Evolutionary conservation across 2,888 invertebrate genomes (phyloP), one percentile per base, ranked within the genome.

Genomic region (Cantharis rustica): DNA sequence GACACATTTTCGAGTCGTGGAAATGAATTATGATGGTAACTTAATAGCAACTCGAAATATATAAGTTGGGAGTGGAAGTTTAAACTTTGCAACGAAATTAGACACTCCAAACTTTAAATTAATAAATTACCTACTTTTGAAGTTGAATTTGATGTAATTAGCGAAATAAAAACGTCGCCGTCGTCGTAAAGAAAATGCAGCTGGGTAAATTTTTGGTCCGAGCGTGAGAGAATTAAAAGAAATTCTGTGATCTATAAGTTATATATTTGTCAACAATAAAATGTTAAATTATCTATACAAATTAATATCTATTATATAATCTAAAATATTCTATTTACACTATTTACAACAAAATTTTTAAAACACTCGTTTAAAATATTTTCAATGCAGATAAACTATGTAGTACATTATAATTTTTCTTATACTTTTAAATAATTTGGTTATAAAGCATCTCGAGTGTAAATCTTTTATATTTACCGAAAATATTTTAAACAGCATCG

Each of bases 201-300:
- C 31, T 31, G 13, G 4, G n/a, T 10, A 10, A 2, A 3, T 27
- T 11, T 27, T 27, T 11, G 3, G 3, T 3, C 2, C 27, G n/a
- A n/a, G 7, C 4, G 5, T 13, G 31, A 13, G n/a, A 7, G 9
- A 47, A n/a, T 13, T 9, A 9, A 23, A 23, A 47, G 7, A 47
- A n/a, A 7, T 47, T n/a, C 0, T 2, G 47, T 47, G 47, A 83
- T 86, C 84, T 77, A 77, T 77, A 68, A 77, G 73, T 77, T 77
- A 85, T 86, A 84, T 86, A 87, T 87, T 86, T 83, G 77, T 87
- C 86, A 87, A 87, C 86, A 86, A 86, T 87, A 87, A 86, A 85
- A 83, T 86, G 84, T 83, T 82, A 84, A 83, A 84, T 85, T 84
- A 85, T 80, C 86, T 86, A 85, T 84, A 87, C 86, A 87, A 87